Conservation (phyloP, 1,140 invertebrate genomes). For the Zaprionus ornatus region DNA sequence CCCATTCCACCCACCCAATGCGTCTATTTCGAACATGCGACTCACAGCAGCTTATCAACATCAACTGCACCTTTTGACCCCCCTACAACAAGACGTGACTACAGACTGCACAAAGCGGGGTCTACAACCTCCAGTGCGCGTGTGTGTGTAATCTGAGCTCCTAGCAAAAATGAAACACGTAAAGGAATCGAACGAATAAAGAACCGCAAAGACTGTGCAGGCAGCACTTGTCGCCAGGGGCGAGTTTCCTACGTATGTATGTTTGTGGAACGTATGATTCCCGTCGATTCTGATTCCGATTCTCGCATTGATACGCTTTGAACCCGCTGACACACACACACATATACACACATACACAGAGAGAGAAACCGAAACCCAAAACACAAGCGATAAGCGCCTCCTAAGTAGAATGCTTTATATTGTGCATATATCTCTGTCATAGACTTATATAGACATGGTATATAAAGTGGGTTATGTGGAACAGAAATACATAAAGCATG, state of each 20-base stretch:
- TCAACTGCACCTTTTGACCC: constrained; percentile 31
- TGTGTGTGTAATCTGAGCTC: constrained; percentile 22
- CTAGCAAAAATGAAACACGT: constrained; percentile 3
- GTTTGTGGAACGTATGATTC: constrained; percentile 17
- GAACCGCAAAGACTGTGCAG: not conserved
- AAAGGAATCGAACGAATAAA: constrained; percentile 10
- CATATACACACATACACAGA: not conserved
- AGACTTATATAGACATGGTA: not conserved
- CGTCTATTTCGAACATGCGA: constrained; percentile 12
- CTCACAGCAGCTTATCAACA: constrained; percentile 17
- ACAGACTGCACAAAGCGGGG: constrained; percentile 4
- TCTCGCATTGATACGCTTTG: constrained; percentile 55
- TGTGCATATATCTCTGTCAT: constrained; percentile 5
- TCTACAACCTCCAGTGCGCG: constrained; percentile 23
- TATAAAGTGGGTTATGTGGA: not conserved
- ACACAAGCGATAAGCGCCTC: constrained; percentile 53
- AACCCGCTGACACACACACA: constrained; percentile 63
- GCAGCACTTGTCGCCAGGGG: constrained; percentile 28
- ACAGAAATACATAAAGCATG: constrained; percentile 21
- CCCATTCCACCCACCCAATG: constrained; percentile 25
- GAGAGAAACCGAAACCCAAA: constrained; percentile 21
- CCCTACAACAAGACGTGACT: not conserved
- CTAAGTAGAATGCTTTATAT: constrained; percentile 1
- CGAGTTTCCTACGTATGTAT: not conserved
- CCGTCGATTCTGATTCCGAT: constrained; percentile 20